Percentiles rank a stretch among this genome's conserved stretches.
Conservation (phyloP, 2,888 invertebrate genomes). For the Eudasyphora cyanicolor region DNA sequence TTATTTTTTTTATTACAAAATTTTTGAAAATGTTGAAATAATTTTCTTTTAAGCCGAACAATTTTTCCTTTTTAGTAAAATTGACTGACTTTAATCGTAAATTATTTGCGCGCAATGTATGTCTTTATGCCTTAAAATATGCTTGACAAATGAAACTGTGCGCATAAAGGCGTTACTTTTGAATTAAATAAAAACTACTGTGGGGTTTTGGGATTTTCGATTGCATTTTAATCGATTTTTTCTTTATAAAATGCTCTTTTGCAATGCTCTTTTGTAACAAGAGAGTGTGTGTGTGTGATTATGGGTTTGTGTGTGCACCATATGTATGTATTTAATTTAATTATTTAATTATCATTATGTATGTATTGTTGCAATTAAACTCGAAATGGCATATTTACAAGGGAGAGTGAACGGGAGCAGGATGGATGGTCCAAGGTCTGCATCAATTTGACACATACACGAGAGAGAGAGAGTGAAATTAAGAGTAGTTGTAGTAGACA, state of each 20-base stretch:
- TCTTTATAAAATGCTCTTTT: conserved; percentile 52
- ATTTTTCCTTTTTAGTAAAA: too few species aligned
- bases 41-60: too few species aligned
- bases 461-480: not conserved
- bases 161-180: not conserved
- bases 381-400: conserved; percentile 53
- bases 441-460: conserved; percentile 2
- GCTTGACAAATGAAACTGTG: not conserved
- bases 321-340: conserved; percentile 27
- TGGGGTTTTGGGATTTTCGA: conserved; percentile 14
- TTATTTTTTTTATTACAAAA: too few species aligned
- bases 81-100: too few species aligned
- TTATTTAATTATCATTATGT: conserved; percentile 13
- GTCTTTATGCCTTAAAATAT: conserved; percentile 17
- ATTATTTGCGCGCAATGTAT: too few species aligned
- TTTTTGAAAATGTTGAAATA: too few species aligned
- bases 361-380: conserved; percentile 33
- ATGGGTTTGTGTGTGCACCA: not conserved
- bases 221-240: conserved; percentile 50
- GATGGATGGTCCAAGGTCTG: not conserved
- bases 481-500: not conserved
- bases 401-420: not conserved
- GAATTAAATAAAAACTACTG: not conserved
- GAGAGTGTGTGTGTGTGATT: conserved; percentile 28
- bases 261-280: conserved; percentile 48